Percentiles rank a stretch among this genome's conserved stretches.
phyloP scores from a whole-genome alignment of 1,140 invertebrate genomes.

The Nylanderia fulva region DNA sequence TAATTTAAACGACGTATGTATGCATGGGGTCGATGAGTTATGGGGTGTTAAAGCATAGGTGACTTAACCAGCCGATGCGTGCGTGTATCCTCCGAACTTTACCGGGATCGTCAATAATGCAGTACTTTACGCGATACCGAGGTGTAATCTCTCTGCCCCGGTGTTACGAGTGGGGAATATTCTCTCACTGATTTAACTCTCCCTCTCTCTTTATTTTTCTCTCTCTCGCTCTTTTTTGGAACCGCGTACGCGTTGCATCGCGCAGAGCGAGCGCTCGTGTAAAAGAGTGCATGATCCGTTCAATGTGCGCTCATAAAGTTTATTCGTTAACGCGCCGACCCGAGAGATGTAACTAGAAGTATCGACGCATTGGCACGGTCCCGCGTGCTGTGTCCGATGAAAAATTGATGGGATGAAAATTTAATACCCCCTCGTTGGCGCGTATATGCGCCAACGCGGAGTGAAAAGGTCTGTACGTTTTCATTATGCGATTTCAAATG shows the following conservation, averaged over 20 bases:
- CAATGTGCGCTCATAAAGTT: slow-evolving; percentile 53
- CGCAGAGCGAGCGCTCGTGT: not conserved
- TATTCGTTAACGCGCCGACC: slow-evolving; percentile 49
- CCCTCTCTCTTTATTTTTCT: slow-evolving; percentile 57
- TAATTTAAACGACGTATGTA: slow-evolving; percentile 74
- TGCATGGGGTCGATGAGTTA: slow-evolving; percentile 79
- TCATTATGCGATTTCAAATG: slow-evolving; percentile 52
- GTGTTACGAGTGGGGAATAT: slow-evolving; percentile 26
- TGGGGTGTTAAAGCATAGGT: slow-evolving; percentile 81
- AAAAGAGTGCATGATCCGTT: slow-evolving; percentile 44
- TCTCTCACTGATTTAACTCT: slow-evolving; percentile 19
- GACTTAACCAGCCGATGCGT: slow-evolving; percentile 74
- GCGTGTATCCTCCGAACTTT: slow-evolving; percentile 69
- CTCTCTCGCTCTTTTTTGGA: slow-evolving; percentile 33
- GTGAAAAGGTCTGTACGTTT: slow-evolving; percentile 33
- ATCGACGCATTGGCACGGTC: slow-evolving; percentile 36
- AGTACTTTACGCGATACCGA: slow-evolving; percentile 63
- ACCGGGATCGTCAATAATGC: slow-evolving; percentile 57
- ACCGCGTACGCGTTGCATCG: not conserved
- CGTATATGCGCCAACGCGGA: not conserved
- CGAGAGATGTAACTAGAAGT: slow-evolving; percentile 41
- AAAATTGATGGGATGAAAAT: slow-evolving; percentile 60
- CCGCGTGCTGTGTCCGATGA: slow-evolving; percentile 13
- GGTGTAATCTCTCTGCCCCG: slow-evolving; percentile 56
- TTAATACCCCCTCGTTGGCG: slow-evolving; percentile 28